Base-by-base conservation (phyloP, 2,113 vertebrate species). In the Aplodontia rufa region DNA sequence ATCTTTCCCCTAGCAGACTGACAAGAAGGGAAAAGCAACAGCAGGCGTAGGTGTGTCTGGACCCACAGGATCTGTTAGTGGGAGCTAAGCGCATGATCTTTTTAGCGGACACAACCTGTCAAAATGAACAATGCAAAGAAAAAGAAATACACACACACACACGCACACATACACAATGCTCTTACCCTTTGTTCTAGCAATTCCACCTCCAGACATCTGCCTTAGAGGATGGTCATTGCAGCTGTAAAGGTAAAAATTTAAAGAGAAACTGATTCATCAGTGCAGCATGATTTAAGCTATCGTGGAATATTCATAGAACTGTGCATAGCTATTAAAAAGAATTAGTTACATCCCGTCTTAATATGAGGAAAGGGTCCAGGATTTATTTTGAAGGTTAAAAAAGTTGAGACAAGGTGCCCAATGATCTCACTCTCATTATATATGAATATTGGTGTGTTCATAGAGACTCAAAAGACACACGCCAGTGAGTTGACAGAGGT, bases 21-120 rank as follows among this genome's bases (percentile, higher is more conserved):
- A 47, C 19, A 30, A 49, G 37, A 19, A 22, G 8, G 32, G 45
- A 80, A 66, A 45, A 19, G 22, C 14, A 3, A 12, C 2, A 28
- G 60, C 40, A 42, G 19, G 53, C 26, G 13, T 8, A 14, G 10
- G 1, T 8, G 17, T 40, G 6, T 17, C 1, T 16, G 20, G 37
- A 32, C 26, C 40, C 2, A 0, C 3, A 19, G 1, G 37, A 2
- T 2, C 11, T 26, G 0, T 28, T 40, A 47, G 45, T 24, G 2
- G 58, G 30, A 66, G 28, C 22, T 12, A 35, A 32, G 16, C 28
- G 9, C 17, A 16, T 0, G 16, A 22, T 37, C 40, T 90, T 79
- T 45, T 17, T 17, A 19, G n/a, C 37, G 20, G 20, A 19, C 28
- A 68, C 22, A n/a, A 24, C 22, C 35, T 35, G 37, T 30, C 45